These are phyloP conservation scores for Andrena minutula DNA, from an alignment of 2,888 invertebrate genomes.

Conservation along the genomic window DNA sequence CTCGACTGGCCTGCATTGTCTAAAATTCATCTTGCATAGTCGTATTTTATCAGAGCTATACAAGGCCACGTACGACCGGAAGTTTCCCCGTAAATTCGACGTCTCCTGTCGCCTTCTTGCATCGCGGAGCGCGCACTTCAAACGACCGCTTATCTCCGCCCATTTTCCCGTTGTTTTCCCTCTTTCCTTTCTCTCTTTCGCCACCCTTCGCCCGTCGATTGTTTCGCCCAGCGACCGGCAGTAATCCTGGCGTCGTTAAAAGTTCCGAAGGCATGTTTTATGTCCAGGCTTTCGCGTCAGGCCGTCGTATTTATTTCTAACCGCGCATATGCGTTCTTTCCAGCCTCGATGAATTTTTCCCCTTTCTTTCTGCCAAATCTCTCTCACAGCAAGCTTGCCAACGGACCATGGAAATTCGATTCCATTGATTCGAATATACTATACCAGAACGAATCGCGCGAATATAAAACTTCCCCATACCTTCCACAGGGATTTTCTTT, in stretches of 20 bases:
- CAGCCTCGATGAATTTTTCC: not conserved
- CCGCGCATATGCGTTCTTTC: not conserved
- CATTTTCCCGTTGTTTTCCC: conserved; percentile 6
- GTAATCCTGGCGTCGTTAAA: conserved; percentile 35
- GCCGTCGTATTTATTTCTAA: conserved; percentile 30
- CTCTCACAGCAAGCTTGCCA: not conserved
- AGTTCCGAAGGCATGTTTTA: conserved; percentile 21
- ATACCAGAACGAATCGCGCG: not conserved
- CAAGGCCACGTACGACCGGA: conserved; percentile 4
- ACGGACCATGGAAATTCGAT: not conserved
- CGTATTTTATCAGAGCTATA: conserved; percentile 13
- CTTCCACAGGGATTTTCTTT: no score
- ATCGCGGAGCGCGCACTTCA: conserved; percentile 3
- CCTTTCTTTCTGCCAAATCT: not conserved
- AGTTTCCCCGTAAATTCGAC: conserved; percentile 30
- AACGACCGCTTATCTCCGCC: conserved; percentile 41
- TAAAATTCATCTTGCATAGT: conserved; percentile 1
- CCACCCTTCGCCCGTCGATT: conserved; percentile 17
- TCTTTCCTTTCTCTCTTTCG: not conserved
- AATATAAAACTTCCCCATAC: no score
- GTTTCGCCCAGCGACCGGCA: conserved; percentile 19
- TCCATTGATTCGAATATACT: not conserved
- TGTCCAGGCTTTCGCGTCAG: not conserved
- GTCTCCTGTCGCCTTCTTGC: conserved; percentile 13
- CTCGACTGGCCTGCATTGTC: not conserved